A percentile compares a stretch with the other conserved stretches of the same genome.
phyloP scores from a whole-genome alignment of 2,797 vertebrate species.

The Sibirionetta formosa region DNA sequence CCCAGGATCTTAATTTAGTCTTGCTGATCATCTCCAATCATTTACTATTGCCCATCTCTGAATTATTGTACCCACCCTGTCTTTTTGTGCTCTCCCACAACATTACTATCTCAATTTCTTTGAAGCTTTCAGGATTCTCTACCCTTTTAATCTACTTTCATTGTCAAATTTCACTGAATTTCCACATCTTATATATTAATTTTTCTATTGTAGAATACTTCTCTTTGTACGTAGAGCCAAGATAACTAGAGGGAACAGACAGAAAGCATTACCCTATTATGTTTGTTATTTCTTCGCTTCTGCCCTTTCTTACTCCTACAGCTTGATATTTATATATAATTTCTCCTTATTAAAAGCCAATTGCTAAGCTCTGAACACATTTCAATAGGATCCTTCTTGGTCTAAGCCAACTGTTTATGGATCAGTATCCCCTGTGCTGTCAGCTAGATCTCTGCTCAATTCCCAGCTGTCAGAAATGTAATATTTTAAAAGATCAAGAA shows the following conservation, averaged over 20 bases:
- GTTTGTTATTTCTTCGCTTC: not conserved
- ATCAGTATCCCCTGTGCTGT: not conserved
- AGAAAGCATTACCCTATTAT: not conserved
- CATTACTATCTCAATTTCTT: not conserved
- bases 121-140: not conserved
- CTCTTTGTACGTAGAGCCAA: not conserved
- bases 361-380: not conserved
- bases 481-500: not conserved
- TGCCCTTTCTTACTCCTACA: not conserved
- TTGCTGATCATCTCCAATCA: not conserved
- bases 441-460: not conserved
- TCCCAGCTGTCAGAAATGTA: not conserved
- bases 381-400: not conserved
- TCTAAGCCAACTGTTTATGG: not conserved
- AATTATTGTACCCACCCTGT: not conserved
- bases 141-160: not conserved
- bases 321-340: not conserved
- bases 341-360: not conserved
- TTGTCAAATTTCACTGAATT: not conserved
- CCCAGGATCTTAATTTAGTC: not conserved
- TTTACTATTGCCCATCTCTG: not conserved
- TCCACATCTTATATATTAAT: accelerated
- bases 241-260: not conserved
- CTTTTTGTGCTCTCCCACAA: not conserved
- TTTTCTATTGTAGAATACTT: not conserved